Evolutionary conservation across 1,140 invertebrate genomes (phyloP).

Genomic region (Stegodyphus dumicola): DNA sequence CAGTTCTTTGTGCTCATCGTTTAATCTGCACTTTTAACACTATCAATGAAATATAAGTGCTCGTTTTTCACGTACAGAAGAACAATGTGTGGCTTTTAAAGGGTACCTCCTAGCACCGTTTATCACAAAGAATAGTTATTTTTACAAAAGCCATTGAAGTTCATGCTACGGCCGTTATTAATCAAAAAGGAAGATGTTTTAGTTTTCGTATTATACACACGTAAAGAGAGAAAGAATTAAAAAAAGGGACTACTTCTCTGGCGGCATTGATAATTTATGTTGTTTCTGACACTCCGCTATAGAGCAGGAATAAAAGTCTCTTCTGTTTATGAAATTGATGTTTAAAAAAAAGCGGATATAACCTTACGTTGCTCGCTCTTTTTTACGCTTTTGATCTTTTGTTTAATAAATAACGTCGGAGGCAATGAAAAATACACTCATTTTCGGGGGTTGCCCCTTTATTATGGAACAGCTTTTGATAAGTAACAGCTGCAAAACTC

Average conservation of each 20-base stretch:
- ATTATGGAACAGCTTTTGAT: not conserved
- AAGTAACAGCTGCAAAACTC: not conserved
- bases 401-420: conserved; percentile 50
- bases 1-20: conserved; percentile 27
- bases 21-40: conserved; percentile 56
- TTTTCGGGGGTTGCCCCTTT: conserved; percentile 4
- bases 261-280: conserved; percentile 47
- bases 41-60: conserved; percentile 61
- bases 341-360: conserved; percentile 21
- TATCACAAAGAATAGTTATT: conserved; percentile 57
- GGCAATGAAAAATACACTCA: conserved; percentile 32
- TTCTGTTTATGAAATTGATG: conserved; percentile 39
- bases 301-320: conserved; percentile 39
- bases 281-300: conserved; percentile 32
- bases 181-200: conserved; percentile 46
- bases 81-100: conserved; percentile 53
- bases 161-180: conserved; percentile 34
- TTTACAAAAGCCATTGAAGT: conserved; percentile 55
- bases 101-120: conserved; percentile 30
- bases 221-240: conserved; percentile 2
- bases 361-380: not conserved
- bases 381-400: conserved; percentile 38
- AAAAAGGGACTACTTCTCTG: conserved; percentile 10
- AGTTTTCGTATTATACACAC: conserved; percentile 51
- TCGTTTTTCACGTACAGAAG: conserved; percentile 55